Evolutionary conservation across 2,113 vertebrate genomes (phyloP).

Genomic region (Scartelaos histophorus): DNA sequence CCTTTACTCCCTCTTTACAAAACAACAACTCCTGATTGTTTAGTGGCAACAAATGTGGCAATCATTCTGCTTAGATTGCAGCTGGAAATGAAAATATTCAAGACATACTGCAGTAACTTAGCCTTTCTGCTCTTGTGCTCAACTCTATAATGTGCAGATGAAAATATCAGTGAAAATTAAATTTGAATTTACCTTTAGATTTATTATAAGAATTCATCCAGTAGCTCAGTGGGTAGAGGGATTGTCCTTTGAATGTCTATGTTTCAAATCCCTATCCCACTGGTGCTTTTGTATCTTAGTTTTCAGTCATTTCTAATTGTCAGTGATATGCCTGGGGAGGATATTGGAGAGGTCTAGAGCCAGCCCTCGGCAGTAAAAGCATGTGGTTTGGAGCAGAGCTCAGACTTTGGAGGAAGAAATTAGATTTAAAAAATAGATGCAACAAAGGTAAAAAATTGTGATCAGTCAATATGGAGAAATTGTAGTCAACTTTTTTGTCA

Average conservation of each 20-base stretch:
- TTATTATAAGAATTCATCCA: background rate
- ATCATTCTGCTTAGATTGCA: background rate
- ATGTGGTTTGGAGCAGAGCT: too few species aligned
- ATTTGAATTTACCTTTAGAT: background rate
- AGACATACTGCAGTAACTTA: too few species aligned
- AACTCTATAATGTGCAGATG: background rate
- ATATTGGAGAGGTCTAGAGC: too few species aligned
- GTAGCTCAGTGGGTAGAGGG: background rate
- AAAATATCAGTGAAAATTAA: background rate
- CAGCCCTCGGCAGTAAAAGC: too few species aligned
- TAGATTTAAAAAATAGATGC: too few species aligned
- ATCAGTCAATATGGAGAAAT: too few species aligned
- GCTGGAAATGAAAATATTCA: background rate
- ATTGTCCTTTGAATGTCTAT: too few species aligned
- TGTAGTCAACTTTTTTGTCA: too few species aligned
- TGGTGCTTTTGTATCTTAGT: background rate
- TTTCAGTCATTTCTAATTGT: too few species aligned
- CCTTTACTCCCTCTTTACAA: conserved; percentile 2
- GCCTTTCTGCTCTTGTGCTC: background rate
- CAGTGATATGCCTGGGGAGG: too few species aligned
- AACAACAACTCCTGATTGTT: conserved; percentile 6
- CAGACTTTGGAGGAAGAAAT: too few species aligned
- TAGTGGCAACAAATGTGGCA: background rate
- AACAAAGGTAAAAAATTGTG: too few species aligned
- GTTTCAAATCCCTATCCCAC: background rate